Evolutionary conservation across 2,888 invertebrate species (phyloP).

Genomic region (Erebia aethiops): DNA sequence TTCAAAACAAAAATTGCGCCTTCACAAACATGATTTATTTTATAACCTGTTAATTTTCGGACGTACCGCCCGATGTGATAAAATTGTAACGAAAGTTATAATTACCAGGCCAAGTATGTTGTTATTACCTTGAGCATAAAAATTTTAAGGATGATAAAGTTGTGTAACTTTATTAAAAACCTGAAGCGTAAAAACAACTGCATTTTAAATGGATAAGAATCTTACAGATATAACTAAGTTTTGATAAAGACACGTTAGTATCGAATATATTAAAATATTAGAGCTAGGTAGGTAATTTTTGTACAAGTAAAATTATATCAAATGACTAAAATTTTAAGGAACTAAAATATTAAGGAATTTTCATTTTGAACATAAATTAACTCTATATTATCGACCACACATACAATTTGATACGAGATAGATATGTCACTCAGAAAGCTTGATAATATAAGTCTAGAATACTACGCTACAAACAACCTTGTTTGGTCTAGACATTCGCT

Average conservation of each 20-base stretch:
- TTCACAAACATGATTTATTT: slow-evolving; percentile 15
- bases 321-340: too few species aligned
- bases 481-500: slow-evolving; percentile 22
- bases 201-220: neutral
- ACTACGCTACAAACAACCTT: neutral
- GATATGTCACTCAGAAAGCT: too few species aligned
- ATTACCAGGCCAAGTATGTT: slow-evolving; percentile 17
- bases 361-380: too few species aligned
- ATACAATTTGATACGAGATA: too few species aligned
- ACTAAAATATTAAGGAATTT: too few species aligned
- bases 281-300: too few species aligned
- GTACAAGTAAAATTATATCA: too few species aligned
- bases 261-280: too few species aligned
- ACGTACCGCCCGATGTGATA: slow-evolving; percentile 21
- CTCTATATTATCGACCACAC: too few species aligned
- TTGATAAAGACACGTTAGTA: too few species aligned
- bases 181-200: slow-evolving; percentile 17
- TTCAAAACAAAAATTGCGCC: slow-evolving; percentile 19
- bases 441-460: too few species aligned
- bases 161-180: slow-evolving; percentile 22
- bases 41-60: slow-evolving; percentile 11
- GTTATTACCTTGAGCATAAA: slow-evolving; percentile 17
- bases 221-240: neutral
- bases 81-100: slow-evolving; percentile 27
- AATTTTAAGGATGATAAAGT: slow-evolving; percentile 22